Percentiles rank a stretch among this genome's conserved stretches.
These are phyloP conservation scores for Gobionotothen gibberifrons DNA, from an alignment of 2,797 vertebrate genomes.

Conservation along the genomic window DNA sequence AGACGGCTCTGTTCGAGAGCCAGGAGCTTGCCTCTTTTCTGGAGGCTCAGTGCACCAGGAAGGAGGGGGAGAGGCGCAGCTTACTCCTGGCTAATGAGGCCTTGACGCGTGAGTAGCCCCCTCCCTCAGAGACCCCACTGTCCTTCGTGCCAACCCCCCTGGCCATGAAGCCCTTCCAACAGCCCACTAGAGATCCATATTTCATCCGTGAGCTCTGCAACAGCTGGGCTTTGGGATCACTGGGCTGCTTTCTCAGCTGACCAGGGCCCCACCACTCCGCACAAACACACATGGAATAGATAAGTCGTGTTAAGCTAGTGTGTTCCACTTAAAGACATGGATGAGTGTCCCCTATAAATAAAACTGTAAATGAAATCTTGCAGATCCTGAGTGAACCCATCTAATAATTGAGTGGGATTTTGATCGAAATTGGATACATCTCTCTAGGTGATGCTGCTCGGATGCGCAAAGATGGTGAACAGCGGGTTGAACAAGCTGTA, in stretches of 20 bases:
- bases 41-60: constrained; percentile 77
- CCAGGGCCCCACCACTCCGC: constrained; percentile 59
- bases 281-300: constrained; percentile 70
- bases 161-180: constrained; percentile 73
- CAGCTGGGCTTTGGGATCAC: constrained; percentile 76
- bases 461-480: constrained; percentile 73
- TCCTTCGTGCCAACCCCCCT: constrained; percentile 71
- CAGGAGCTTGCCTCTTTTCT: constrained; percentile 82
- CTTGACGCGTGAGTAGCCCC: constrained; percentile 86
- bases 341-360: constrained; percentile 47
- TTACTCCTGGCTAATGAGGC: constrained; percentile 79
- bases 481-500: constrained; percentile 66
- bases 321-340: constrained; percentile 51
- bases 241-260: constrained; percentile 75
- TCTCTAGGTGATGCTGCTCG: constrained; percentile 82
- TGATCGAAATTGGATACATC: constrained; percentile 21
- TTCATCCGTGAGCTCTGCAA: constrained; percentile 78
- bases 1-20: constrained; percentile 83
- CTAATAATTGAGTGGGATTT: constrained; percentile 14
- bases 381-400: constrained; percentile 17
- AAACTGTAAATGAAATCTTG: constrained; percentile 32
- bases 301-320: constrained; percentile 59
- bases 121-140: constrained; percentile 63
- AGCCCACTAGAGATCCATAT: constrained; percentile 79
- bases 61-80: constrained; percentile 79